Conservation (phyloP, 35 echinoderm and acorn worm species). For the Patiria miniata region DNA sequence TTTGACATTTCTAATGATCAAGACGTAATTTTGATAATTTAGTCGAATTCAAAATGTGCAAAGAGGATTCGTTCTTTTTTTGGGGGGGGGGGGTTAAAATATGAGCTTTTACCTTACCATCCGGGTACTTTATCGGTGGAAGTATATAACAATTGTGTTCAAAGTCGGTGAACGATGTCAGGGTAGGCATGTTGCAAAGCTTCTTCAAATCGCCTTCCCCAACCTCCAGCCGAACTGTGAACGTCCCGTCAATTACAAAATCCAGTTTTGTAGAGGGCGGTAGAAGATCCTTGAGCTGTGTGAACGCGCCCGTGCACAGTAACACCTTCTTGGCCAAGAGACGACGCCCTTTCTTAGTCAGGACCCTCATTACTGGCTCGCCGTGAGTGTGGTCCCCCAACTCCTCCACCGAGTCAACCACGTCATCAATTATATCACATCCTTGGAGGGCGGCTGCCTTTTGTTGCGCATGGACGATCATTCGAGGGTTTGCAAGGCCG, state of each 20-base stretch:
- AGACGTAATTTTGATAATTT: too few species aligned
- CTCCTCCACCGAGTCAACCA: conserved; percentile 40
- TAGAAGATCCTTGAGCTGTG: neutral
- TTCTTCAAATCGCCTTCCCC: conserved; percentile 29
- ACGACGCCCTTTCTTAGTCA: neutral
- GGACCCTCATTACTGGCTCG: conserved; percentile 3
- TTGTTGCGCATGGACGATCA: conserved; percentile 43
- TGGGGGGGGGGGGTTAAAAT: too few species aligned
- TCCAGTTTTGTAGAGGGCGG: conserved; percentile 5
- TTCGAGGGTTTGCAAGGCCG: conserved; percentile 34
- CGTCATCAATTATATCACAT: conserved; percentile 43
- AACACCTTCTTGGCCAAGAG: conserved; percentile 22
- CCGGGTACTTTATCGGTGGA: conserved; percentile 37
- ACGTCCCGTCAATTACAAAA: neutral
- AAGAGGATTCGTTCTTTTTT: too few species aligned
- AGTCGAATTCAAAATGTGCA: too few species aligned
- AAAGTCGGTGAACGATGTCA: neutral
- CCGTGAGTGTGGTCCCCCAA: neutral
- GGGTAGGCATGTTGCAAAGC: conserved; percentile 17
- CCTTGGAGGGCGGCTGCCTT: conserved; percentile 31
- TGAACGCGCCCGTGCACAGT: conserved; percentile 33
- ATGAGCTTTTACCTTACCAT: conserved; percentile 21
- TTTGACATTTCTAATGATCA: too few species aligned
- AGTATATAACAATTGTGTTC: conserved; percentile 32
- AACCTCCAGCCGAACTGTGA: conserved; percentile 25